Evolutionary conservation across 2,113 vertebrate species (phyloP), one percentile per base, ranked within the genome.

Genomic region (Rhinolophus sinicus): DNA sequence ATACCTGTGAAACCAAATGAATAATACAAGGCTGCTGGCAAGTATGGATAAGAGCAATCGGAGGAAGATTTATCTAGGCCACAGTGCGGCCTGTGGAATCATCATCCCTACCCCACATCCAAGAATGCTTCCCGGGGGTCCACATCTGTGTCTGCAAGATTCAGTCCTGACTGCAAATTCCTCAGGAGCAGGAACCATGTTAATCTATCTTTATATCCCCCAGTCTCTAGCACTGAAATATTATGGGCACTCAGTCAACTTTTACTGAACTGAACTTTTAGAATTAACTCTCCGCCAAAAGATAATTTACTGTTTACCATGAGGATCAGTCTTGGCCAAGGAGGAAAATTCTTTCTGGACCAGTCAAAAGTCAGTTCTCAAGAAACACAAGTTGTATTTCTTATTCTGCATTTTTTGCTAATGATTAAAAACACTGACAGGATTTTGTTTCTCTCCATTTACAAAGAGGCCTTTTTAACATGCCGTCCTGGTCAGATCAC

Each of bases 401-500:
- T 80, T 70, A 58, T 58, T 69, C 38, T 50, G 30, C 35, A 65
- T 40, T 80, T 96, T 84, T 93, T 94, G 44, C 75, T 88, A 83
- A 67, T 40, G 38, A 50, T 92, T 95, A 94, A 50, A 26, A 88
- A 96, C 40, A 73, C 24, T 56, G 28, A 76, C 50, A 85, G 75
- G 56, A 72, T 73, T 91, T 67, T 89, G 16, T 28, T 82, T 85
- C 30, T 70, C 72, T 85, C 54, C 21, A 86, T 28, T 80, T 94
- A 94, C 9, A 81, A 93, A 85, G 6, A 85, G 28, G 12, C 72
- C 8, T 62, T 44, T 95, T 88, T 33, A 70, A 87, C 96, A 96
- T 95, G 60, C 47, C n/a, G 88, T 65, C 21, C 33, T 92, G 16
- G 47, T 91, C 52, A 95, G 77, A 84, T 90, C 85, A 95, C 22